A percentile compares a stretch with the other conserved stretches of the same genome.
Evolutionary conservation across 2,888 invertebrate genomes (phyloP).

Genomic region (Chrysina gloriosa): DNA sequence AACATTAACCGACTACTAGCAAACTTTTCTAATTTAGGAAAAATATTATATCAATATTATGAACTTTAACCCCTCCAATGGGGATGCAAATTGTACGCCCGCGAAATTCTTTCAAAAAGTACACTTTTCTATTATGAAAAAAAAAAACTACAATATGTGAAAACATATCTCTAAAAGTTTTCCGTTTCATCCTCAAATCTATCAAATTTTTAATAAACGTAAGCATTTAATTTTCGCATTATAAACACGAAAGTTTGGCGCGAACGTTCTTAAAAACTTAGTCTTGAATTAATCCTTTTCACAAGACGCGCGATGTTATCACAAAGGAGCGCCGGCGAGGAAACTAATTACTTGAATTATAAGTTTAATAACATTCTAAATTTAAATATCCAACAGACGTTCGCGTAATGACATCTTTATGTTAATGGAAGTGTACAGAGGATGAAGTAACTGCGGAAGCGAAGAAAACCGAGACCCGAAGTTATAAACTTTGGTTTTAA

Average conservation of each 20-base stretch:
- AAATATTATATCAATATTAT: too few relatives aligned
- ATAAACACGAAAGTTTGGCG: slow-evolving; percentile 6
- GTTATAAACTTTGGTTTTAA: too few relatives aligned
- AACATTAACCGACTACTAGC: too few relatives aligned
- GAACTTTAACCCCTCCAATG: too few relatives aligned
- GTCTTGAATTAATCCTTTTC: neutral
- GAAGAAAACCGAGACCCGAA: neutral
- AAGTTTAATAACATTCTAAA: slow-evolving; percentile 42
- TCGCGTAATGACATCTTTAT: neutral
- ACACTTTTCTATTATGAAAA: too few relatives aligned
- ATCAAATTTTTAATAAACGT: neutral
- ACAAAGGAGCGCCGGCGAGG: slow-evolving; percentile 28
- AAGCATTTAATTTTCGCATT: neutral
- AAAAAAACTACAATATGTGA: too few relatives aligned
- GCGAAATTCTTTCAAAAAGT: too few relatives aligned
- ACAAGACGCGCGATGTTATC: slow-evolving; percentile 27
- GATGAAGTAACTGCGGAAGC: neutral
- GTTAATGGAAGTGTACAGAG: neutral
- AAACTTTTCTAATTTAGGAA: too few relatives aligned
- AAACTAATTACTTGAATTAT: slow-evolving; percentile 42
- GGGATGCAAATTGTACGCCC: too few relatives aligned
- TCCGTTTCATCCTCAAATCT: neutral
- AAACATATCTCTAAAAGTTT: too few relatives aligned
- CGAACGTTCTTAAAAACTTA: slow-evolving; percentile 3
- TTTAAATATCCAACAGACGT: slow-evolving; percentile 35